These are phyloP conservation scores for Corythaixoides concolor DNA, from an alignment of 2,113 vertebrate species.

Conservation along the genomic window DNA sequence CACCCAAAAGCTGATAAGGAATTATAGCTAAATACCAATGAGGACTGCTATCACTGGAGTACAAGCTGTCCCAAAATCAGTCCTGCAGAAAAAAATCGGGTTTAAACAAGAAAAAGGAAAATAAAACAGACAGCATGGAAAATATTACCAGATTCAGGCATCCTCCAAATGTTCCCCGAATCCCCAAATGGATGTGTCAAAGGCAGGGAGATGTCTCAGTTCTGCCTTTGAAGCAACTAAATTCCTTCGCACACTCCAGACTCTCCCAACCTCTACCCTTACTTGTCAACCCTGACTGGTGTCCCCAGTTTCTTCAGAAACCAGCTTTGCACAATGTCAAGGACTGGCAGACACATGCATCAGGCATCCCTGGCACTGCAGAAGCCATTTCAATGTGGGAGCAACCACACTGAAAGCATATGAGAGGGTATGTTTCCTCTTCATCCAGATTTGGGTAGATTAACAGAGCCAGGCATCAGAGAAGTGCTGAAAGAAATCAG, in stretches of 20 bases:
- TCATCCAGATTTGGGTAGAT: not conserved
- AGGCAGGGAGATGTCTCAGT: not conserved
- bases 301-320: not conserved
- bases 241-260: not conserved
- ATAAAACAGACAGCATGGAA: not conserved
- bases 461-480: not conserved
- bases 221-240: not conserved
- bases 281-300: not conserved
- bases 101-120: not conserved
- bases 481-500: not conserved
- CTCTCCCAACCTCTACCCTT: accelerated
- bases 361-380: not conserved
- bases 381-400: not conserved
- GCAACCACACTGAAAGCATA: not conserved
- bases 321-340: not conserved
- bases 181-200: not conserved
- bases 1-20: not conserved
- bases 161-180: not conserved
- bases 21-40: not conserved
- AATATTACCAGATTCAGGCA: not conserved
- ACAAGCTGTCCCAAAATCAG: not conserved
- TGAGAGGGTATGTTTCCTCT: not conserved
- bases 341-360: not conserved
- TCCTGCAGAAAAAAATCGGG: not conserved
- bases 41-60: not conserved